A percentile compares a stretch with the other conserved stretches of the same genome.
Evolutionary conservation across 2,113 vertebrate species (phyloP).

Genomic region (Perca schrenkii): DNA sequence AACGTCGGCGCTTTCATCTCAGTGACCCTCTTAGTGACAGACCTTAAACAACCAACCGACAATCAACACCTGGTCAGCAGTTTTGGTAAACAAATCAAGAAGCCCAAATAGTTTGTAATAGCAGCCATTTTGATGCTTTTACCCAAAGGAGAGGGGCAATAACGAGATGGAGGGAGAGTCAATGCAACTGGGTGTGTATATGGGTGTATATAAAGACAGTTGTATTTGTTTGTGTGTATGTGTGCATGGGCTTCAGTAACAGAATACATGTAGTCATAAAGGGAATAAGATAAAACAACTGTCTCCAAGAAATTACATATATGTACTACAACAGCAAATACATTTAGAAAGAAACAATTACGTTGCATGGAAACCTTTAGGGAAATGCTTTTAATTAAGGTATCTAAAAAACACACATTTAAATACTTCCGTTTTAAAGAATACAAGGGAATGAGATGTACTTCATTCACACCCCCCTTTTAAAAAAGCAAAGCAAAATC

Average conservation of each 20-base stretch:
- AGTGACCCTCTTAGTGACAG: slow-evolving; percentile 56
- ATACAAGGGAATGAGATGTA: neutral
- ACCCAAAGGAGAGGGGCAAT: slow-evolving; percentile 32
- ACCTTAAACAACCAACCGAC: slow-evolving; percentile 53
- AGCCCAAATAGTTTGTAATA: slow-evolving; percentile 65
- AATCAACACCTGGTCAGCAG: slow-evolving; percentile 55
- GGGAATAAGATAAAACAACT: no score
- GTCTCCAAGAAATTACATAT: neutral
- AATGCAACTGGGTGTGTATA: slow-evolving; percentile 14
- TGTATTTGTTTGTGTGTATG: neutral
- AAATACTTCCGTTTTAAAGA: no score
- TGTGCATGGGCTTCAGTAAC: neutral
- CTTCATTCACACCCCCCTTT: slow-evolving; percentile 17
- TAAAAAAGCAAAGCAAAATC: slow-evolving; percentile 25
- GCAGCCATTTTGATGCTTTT: slow-evolving; percentile 72
- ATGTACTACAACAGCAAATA: neutral
- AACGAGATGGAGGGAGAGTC: slow-evolving; percentile 21
- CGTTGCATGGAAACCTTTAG: no score
- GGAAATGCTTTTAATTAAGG: neutral
- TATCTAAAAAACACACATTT: neutral
- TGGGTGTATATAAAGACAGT: neutral
- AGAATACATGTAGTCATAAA: neutral
- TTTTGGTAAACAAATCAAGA: slow-evolving; percentile 73
- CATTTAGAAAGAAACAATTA: neutral
- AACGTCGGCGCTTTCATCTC: slow-evolving; percentile 73